Evolutionary conservation across 2,888 invertebrate species (phyloP).

Genomic region (Nephrotoma flavescens): DNA sequence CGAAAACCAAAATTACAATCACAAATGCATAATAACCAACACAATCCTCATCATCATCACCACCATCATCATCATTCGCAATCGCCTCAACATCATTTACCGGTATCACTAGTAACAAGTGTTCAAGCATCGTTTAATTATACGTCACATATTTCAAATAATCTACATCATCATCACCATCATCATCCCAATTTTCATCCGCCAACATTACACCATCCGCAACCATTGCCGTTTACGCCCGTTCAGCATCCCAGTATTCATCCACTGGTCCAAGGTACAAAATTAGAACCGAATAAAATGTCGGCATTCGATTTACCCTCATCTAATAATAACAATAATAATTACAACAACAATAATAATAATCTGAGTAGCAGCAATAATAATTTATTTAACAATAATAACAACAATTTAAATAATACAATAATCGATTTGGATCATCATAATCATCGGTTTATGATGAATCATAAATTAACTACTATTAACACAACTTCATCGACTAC

Average conservation of each 20-base stretch:
- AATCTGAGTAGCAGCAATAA: not conserved
- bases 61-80: slow-evolving; percentile 20
- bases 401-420: slow-evolving; percentile 8
- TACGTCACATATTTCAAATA: slow-evolving; percentile 26
- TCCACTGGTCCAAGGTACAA: slow-evolving; percentile 26
- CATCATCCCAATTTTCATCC: slow-evolving; percentile 15
- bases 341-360: slow-evolving; percentile 1
- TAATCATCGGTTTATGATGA: not conserved
- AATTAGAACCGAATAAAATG: slow-evolving; percentile 27
- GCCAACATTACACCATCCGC: slow-evolving; percentile 18
- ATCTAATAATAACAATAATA: slow-evolving; percentile 8
- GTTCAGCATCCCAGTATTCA: slow-evolving; percentile 25
- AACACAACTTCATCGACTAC: not conserved
- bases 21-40: slow-evolving; percentile 27
- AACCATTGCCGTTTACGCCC: slow-evolving; percentile 21
- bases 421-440: not conserved
- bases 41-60: slow-evolving; percentile 21
- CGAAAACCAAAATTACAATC: slow-evolving; percentile 77
- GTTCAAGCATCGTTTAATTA: slow-evolving; percentile 33
- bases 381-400: slow-evolving; percentile 1
- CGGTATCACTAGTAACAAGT: slow-evolving; percentile 30
- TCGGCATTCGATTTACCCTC: slow-evolving; percentile 16
- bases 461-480: not conserved
- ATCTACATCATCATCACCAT: slow-evolving; percentile 11
- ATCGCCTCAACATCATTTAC: slow-evolving; percentile 20